Evolutionary conservation across 1,140 invertebrate genomes (phyloP), one percentile per base, ranked within the genome.

Genomic region (Drosophila tristis): DNA sequence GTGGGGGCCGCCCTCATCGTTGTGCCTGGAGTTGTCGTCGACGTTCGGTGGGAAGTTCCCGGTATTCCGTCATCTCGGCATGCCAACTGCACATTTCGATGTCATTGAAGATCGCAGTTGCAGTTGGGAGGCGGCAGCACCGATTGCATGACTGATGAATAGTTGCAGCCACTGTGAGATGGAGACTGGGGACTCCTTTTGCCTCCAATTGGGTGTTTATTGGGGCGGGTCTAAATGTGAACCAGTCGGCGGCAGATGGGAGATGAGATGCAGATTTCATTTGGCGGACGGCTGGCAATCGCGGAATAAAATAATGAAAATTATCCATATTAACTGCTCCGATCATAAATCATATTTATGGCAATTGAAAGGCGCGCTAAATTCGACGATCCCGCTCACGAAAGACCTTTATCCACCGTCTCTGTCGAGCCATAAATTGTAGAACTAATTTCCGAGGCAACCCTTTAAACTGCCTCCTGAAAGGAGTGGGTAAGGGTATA

Each of bases 311-410:
- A 63, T 70, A 70, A 70, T 51, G 53, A 63, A 78, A 75, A 90
- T 90, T 80, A 64, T 90, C 80, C 85, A 80, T 90, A 90, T 90
- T 90, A 90, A 90, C 85, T 80, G 78, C 63, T 39, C 61, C 58
- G 59, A 75, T 81, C 75, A 90, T 90, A 90, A 90, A 90, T 90
- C 86, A 90, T 90, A 58, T 90, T 90, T 90, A 89, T 89, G 85
- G 79, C 80, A 82, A 89, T 84, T 89, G 85, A 89, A 89, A 89
- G 70, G 84, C 79, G 73, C 65, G 73, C 48, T 76, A 87, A 87
- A 79, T 79, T 61, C 66, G 23, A 49, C 31, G 42, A 13, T 13
- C 11, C 35, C 35, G 35, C 35, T 39, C 35, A 4, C 53, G 25
- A 31, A 25, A 9, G n/a, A 23, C 5, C 26, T 13, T 2, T 44